These are phyloP conservation scores for Heliconius eleuchia DNA, from an alignment of 1,140 invertebrate genomes.

Conservation along the genomic window DNA sequence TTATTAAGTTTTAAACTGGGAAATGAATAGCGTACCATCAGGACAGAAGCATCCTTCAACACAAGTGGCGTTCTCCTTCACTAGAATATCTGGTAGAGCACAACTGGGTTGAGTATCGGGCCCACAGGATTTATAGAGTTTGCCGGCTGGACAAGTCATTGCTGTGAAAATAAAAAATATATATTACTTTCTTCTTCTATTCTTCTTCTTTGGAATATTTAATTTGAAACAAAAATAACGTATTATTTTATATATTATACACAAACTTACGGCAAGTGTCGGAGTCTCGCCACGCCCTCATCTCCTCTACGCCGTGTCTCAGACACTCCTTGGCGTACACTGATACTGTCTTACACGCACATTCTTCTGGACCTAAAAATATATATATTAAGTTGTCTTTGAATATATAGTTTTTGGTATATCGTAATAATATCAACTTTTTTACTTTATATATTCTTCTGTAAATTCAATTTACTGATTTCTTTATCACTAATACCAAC, in stretches of 20 bases:
- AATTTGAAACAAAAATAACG: too few relatives aligned
- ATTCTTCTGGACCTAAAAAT: constrained; percentile 81
- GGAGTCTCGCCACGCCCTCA: constrained; percentile 87
- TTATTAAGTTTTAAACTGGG: neutral
- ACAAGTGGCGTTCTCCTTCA: constrained; percentile 81
- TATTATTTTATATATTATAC: too few relatives aligned
- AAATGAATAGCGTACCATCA: constrained; percentile 54
- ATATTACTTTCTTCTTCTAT: too few relatives aligned
- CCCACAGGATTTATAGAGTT: constrained; percentile 87
- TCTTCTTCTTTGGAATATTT: neutral
- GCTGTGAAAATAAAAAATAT: constrained; percentile 72
- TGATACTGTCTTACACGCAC: constrained; percentile 88
- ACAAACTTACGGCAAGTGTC: constrained; percentile 87
- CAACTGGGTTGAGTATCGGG: constrained; percentile 81
- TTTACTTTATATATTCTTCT: too few relatives aligned
- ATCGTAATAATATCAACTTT: neutral
- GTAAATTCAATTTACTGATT: too few relatives aligned
- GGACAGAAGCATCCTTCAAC: constrained; percentile 95
- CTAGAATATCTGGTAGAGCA: constrained; percentile 52
- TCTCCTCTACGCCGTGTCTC: constrained; percentile 83
- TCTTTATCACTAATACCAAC: too few relatives aligned
- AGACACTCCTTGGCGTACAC: constrained; percentile 90
- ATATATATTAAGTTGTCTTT: constrained; percentile 7
- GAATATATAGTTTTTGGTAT: neutral
- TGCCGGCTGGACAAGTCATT: constrained; percentile 85